phyloP scores from a whole-genome alignment of 2,797 vertebrate species.

The Aselliscus stoliczkanus region DNA sequence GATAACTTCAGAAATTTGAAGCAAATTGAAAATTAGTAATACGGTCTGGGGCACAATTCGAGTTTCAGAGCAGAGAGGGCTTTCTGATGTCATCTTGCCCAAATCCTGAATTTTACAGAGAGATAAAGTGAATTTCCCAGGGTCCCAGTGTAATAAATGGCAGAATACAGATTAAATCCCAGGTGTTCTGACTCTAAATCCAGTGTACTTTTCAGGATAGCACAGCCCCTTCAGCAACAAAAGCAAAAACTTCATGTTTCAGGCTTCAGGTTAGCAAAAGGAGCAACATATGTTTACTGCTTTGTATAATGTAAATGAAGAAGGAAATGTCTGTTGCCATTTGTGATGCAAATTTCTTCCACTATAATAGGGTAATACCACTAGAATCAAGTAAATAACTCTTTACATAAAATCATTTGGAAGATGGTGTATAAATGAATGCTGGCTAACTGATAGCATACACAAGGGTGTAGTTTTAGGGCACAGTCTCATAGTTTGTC shows the following conservation, averaged over 20 bases:
- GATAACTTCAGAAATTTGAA: background rate
- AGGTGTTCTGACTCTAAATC: background rate
- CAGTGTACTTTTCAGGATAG: background rate
- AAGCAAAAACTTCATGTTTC: background rate
- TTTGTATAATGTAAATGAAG: slow-evolving; percentile 5
- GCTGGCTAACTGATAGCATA: background rate
- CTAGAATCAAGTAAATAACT: background rate
- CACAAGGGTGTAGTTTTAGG: background rate
- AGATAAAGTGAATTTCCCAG: background rate
- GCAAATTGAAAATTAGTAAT: slow-evolving; percentile 31
- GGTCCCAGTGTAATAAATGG: background rate
- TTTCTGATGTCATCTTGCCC: background rate
- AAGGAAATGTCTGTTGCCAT: background rate
- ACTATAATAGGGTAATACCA: background rate
- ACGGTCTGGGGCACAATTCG: background rate
- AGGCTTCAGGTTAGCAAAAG: background rate
- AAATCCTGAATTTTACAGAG: slow-evolving; percentile 3
- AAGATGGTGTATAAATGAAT: background rate
- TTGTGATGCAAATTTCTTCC: slow-evolving; percentile 19
- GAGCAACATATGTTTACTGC: background rate
- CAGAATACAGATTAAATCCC: background rate
- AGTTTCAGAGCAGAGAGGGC: background rate
- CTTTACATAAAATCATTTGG: background rate
- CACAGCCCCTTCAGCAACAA: background rate
- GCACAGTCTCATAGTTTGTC: background rate